Evolutionary conservation across 2,888 invertebrate species (phyloP).

Genomic region (Pheosia gnoma): DNA sequence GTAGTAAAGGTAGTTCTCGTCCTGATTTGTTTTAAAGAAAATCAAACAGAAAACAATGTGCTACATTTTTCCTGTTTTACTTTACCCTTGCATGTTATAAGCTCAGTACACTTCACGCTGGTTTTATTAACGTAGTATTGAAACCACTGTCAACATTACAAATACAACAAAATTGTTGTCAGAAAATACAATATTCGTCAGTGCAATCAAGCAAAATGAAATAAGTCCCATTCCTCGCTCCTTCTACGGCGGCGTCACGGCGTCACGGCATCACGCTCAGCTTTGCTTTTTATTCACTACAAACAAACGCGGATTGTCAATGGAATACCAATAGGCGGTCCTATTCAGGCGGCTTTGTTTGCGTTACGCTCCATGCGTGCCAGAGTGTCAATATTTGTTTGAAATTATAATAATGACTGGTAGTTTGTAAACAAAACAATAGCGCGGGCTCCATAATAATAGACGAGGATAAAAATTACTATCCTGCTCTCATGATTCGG

Average conservation of each 20-base stretch:
- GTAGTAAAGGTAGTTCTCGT: no score
- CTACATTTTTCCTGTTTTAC: neutral
- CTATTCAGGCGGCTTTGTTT: neutral
- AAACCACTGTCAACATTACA: conserved; percentile 24
- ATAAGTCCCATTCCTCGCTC: conserved; percentile 31
- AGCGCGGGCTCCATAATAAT: no score
- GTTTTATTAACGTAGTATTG: conserved; percentile 6
- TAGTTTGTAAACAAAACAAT: no score
- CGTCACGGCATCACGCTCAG: conserved; percentile 20
- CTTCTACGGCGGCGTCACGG: conserved; percentile 15
- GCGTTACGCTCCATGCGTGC: neutral
- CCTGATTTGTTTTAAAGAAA: no score
- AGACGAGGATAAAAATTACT: no score
- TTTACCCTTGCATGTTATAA: neutral
- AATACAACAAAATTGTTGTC: conserved; percentile 37
- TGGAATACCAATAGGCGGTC: neutral
- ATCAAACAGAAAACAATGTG: neutral
- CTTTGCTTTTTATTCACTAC: conserved; percentile 32
- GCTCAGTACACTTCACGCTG: neutral
- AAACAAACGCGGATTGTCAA: conserved; percentile 26
- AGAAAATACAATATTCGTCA: conserved; percentile 56
- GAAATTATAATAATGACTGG: neutral
- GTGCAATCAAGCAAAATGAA: conserved; percentile 57
- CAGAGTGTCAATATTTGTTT: neutral
- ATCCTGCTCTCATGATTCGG: no score